These are phyloP conservation scores for Eristalis pertinax DNA, from an alignment of 2,888 invertebrate species.

Conservation along the genomic window DNA sequence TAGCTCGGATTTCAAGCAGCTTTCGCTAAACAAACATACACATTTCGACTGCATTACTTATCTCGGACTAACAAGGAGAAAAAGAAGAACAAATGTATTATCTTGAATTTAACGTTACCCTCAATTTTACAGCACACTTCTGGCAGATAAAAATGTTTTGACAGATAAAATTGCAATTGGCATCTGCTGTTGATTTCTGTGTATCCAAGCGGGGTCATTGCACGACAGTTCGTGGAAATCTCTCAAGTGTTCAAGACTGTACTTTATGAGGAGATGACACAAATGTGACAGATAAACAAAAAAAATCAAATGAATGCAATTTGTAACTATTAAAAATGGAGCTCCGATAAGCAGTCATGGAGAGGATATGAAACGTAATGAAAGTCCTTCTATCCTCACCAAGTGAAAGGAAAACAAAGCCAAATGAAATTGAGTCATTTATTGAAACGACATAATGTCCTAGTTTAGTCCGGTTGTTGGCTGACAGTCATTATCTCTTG, in stretches of 20 bases:
- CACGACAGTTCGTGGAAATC: background rate
- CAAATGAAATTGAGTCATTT: background rate
- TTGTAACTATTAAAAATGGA: background rate
- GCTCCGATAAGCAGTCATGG: background rate
- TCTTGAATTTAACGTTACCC: background rate
- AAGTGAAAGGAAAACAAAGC: background rate
- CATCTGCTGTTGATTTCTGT: background rate
- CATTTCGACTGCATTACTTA: no score
- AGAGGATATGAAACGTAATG: background rate
- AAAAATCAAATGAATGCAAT: background rate
- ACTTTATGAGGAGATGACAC: background rate
- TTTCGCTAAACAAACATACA: no score
- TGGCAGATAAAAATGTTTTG: background rate
- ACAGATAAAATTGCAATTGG: background rate
- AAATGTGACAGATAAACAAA: background rate
- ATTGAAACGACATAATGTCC: constrained; percentile 5
- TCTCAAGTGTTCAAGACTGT: background rate
- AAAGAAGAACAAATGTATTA: no score
- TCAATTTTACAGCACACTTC: background rate
- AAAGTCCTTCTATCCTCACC: background rate
- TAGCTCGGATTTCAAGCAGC: no score
- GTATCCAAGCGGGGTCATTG: background rate
- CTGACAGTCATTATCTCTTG: constrained; percentile 28
- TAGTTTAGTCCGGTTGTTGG: constrained; percentile 9
- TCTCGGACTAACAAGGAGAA: no score